Evolutionary conservation across 1,140 invertebrate species (phyloP).

Genomic region (Atopsyche davidsoni): DNA sequence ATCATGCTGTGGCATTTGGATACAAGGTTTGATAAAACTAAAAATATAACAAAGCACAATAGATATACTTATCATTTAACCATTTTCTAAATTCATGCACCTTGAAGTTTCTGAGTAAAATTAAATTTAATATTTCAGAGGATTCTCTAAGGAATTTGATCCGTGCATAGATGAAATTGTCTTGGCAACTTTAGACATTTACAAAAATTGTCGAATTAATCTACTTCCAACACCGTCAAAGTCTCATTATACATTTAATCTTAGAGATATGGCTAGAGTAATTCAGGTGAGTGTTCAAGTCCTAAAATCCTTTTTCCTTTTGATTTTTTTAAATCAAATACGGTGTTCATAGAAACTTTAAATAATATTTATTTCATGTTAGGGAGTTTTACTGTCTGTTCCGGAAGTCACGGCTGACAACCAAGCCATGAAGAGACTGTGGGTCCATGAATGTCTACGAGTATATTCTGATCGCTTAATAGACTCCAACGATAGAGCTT

Average conservation of each 20-base stretch:
- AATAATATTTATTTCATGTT: conserved; percentile 17
- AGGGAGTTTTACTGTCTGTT: conserved; percentile 87
- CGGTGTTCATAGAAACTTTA: conserved; percentile 1
- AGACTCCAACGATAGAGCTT: conserved; percentile 72
- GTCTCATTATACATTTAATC: conserved; percentile 92
- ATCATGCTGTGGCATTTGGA: conserved; percentile 94
- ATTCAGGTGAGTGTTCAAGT: conserved; percentile 59
- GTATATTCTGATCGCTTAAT: conserved; percentile 92
- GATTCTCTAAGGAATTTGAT: conserved; percentile 94
- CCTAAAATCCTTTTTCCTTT: background rate
- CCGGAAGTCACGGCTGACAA: conserved; percentile 87
- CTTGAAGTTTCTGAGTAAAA: background rate
- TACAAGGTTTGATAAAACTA: conserved; percentile 54
- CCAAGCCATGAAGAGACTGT: conserved; percentile 83
- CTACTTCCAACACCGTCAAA: conserved; percentile 86
- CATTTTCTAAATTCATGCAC: conserved; percentile 1
- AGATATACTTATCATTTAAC: conserved; percentile 3
- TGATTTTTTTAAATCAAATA: conserved; percentile 3
- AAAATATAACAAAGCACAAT: background rate
- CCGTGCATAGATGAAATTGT: conserved; percentile 88
- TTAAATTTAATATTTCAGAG: conserved; percentile 49
- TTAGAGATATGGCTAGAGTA: conserved; percentile 89
- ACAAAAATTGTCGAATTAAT: conserved; percentile 75
- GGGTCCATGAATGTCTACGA: conserved; percentile 90
- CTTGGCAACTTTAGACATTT: conserved; percentile 76